Base-by-base conservation (phyloP, 2,113 vertebrate genomes). In the Prunella fulvescens region DNA sequence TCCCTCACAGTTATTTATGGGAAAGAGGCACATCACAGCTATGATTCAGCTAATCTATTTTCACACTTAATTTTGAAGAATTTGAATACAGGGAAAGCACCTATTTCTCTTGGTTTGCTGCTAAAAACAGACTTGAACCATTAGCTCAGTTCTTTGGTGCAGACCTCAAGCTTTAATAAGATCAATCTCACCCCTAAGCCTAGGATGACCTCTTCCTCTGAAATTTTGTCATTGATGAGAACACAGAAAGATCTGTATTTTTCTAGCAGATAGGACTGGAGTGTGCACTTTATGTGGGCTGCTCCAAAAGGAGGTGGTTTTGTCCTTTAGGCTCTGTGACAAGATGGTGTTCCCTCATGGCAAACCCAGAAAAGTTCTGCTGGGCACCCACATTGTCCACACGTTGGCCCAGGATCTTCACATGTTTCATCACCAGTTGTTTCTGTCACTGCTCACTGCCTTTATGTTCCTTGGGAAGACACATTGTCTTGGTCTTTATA, bases 71-170 rank as follows among this genome's bases (percentile, higher is more conserved):
- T 85, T 87, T 79, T 65, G 44, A 76, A 91, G 51, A 87, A 87
- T 10, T 6, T 47, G 29, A 84, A 50, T 39, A 29, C 12, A 81
- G 14, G 35, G 19, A 48, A 85, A 87, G n/a, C 28, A 79, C 11
- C 7, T 67, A n/a, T 90, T 93, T 93, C 25, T 72, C 74, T 82
- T 81, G 17, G 14, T 79, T 90, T 87, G 71, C 45, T 79, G 62
- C 28, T 72, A 60, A 67, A 87, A 91, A 33, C 19, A 66, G 19
- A 20, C n/a, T 24, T 45, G 37, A 35, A 74, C 18, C 60, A 28
- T 50, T 39, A 81, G 35, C 47, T 83, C 42, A 24, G 14, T n/a
- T 74, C 56, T 71, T 18, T 2, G 2, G 56, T 23, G 47, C 29
- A 92, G 31, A 47, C 9, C 24, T 53, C 66, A 48, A 78, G 31